Evolutionary conservation across 2,113 vertebrate genomes (phyloP), one percentile per base, ranked within the genome.

Genomic region (Electrona antarctica): DNA sequence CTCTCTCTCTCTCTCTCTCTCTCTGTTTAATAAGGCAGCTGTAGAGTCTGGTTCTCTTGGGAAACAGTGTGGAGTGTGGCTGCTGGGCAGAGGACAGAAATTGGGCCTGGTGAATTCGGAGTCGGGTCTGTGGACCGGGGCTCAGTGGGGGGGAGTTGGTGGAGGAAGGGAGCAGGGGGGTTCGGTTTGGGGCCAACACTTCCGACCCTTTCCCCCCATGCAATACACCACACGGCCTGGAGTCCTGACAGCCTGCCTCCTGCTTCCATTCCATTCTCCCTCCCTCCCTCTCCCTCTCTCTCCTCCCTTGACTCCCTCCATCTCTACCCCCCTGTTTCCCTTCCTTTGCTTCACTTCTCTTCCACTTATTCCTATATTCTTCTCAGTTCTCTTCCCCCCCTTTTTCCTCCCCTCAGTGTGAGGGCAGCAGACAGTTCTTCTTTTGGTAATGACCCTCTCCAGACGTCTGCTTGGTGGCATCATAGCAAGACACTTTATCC

Each of bases 11-110:
- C 84, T 71, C 82, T 77, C 86, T 79, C 82, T 88, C 88, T 82
- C 77, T 83, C 59, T 10, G 82, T 91, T 91, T 90, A 91, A 91
- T 90, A 89, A 87, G 85, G 87, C 88, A 91, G 90, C 89, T 92
- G 89, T 90, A 90, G 88, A 86, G 85, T 85, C 87, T 86, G 85
- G 78, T 79, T 83, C 90, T 88, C 88, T 60, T 67, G 88, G 89
- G 90, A 88, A 87, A 83, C 80, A 48, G 82, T 84, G 83, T 56
- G 74, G 88, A 92, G 89, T 90, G 89, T 90, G 90, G 88, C 89
- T 86, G 83, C 12, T 55, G 52, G 10, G 54, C n/a, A 15, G 54
- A 14, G 14, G 52, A 55, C 52, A 49, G 47, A 14, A 21, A 46
- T 6, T 21, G 49, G 21, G 10, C 9, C 28, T 29, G 7, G 48